These are phyloP conservation scores for Sebastiscus tertius DNA, from an alignment of 2,797 vertebrate species.

Conservation along the genomic window DNA sequence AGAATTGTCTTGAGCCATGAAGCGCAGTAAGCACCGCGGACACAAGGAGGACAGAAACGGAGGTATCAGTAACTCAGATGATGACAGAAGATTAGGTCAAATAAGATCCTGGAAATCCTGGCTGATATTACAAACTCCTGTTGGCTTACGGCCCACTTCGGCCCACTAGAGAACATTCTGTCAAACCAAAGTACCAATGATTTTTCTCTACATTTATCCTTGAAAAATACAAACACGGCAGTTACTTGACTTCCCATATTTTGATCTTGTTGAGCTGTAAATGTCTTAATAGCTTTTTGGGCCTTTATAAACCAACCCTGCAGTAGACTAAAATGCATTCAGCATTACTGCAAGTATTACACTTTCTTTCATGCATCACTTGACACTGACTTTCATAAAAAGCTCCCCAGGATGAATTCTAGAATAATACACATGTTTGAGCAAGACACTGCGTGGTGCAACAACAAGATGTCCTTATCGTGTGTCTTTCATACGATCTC, in stretches of 20 bases:
- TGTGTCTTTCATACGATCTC: not conserved
- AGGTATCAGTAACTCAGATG: constrained; percentile 69
- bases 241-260: not conserved
- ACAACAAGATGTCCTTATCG: not conserved
- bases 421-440: not conserved
- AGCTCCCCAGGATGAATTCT: not conserved
- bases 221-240: not conserved
- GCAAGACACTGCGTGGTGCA: not conserved
- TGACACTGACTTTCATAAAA: not conserved
- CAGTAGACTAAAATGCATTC: not conserved
- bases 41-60: constrained; percentile 90
- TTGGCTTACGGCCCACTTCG: not conserved
- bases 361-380: not conserved
- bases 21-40: constrained; percentile 89
- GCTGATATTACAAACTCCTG: not conserved
- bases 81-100: constrained; percentile 7
- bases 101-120: constrained; percentile 10
- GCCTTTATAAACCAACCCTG: not conserved
- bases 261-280: not conserved
- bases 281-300: not conserved
- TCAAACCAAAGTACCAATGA: not conserved
- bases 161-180: not conserved
- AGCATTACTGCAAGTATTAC: not conserved
- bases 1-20: constrained; percentile 88
- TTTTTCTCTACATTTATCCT: not conserved